Conservation (phyloP, 2,113 vertebrate genomes). For the Andinoacara biseriatus region DNA sequence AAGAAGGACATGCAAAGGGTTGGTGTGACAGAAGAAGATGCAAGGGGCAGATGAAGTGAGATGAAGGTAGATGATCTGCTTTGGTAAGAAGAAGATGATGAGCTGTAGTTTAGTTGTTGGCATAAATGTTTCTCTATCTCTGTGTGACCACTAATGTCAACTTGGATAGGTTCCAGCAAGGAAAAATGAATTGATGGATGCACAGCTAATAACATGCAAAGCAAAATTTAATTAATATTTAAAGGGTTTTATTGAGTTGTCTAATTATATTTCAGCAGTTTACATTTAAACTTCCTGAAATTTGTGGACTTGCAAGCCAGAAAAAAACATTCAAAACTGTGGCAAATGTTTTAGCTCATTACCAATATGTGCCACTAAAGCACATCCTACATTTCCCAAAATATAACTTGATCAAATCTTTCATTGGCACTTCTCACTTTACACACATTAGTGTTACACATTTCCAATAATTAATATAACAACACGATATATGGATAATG, state of each 20-base stretch:
- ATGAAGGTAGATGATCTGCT: background rate
- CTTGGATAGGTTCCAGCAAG: background rate
- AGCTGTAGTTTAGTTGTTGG: background rate
- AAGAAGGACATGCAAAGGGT: background rate
- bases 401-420: background rate
- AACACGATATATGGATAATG: constrained; percentile 13
- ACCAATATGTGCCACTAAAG: background rate
- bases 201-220: background rate
- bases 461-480: constrained; percentile 13
- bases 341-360: background rate
- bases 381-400: constrained; percentile 2
- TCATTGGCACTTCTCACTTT: background rate
- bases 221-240: background rate
- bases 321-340: background rate
- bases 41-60: background rate
- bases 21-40: background rate
- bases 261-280: background rate
- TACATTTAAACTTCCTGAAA: background rate
- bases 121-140: background rate
- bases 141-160: background rate
- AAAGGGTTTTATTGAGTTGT: background rate
- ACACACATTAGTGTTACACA: background rate
- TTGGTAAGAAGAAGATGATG: background rate
- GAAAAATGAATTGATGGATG: background rate
- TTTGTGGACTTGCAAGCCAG: background rate